phyloP scores from a whole-genome alignment of 2,888 invertebrate genomes.

The Leptopilina myrica region DNA sequence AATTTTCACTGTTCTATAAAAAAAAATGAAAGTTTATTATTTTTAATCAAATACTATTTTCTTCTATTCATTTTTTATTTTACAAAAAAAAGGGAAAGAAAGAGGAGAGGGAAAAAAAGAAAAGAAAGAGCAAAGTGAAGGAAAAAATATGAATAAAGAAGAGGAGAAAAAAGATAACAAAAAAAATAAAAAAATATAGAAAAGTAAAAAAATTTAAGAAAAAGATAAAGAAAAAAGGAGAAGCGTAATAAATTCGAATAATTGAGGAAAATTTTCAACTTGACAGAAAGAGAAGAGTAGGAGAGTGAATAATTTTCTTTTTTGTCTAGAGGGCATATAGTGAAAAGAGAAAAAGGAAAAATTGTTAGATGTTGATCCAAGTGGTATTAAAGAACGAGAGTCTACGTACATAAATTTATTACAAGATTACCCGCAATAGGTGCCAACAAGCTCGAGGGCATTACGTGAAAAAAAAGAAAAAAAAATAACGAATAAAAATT shows the following conservation, averaged over 20 bases:
- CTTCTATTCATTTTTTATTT: too few relatives aligned
- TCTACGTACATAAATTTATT: conserved; percentile 68
- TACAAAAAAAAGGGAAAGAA: too few relatives aligned
- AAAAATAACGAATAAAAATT: conserved; percentile 11
- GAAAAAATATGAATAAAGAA: too few relatives aligned
- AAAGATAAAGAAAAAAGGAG: background rate
- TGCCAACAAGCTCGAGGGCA: conserved; percentile 32
- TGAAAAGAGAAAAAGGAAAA: conserved; percentile 62
- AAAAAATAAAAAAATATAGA: too few relatives aligned
- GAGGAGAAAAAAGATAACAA: too few relatives aligned
- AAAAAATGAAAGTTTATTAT: too few relatives aligned
- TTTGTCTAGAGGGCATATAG: conserved; percentile 59
- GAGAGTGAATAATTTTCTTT: conserved; percentile 25
- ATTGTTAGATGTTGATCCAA: conserved; percentile 47
- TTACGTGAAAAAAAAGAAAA: conserved; percentile 21
- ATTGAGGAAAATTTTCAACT: background rate
- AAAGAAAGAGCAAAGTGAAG: too few relatives aligned
- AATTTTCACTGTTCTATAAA: too few relatives aligned
- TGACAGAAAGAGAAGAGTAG: background rate
- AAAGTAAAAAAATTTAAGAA: too few relatives aligned
- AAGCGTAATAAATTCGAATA: background rate
- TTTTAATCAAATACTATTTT: too few relatives aligned
- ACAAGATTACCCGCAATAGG: conserved; percentile 56
- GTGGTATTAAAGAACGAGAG: conserved; percentile 52
- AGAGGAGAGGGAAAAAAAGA: too few relatives aligned